phyloP scores from a whole-genome alignment of 2,797 vertebrate genomes.

The Lates japonicus region DNA sequence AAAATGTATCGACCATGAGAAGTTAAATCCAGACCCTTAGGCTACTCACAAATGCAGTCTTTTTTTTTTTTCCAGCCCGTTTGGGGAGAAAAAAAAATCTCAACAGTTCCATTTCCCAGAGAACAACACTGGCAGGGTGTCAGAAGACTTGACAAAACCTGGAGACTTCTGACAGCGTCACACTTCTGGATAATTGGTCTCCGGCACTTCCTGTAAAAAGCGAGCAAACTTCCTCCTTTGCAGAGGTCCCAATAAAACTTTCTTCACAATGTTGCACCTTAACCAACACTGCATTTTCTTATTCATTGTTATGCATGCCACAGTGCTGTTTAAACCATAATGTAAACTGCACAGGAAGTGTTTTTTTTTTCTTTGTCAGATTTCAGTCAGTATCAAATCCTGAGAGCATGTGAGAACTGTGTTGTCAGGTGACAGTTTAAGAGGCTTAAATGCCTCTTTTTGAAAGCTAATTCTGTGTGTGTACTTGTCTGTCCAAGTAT shows the following conservation, averaged over 20 bases:
- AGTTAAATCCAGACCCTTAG: conserved; percentile 73
- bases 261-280: conserved; percentile 80
- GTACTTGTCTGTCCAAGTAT: background rate
- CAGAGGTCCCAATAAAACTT: conserved; percentile 79
- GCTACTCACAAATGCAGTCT: conserved; percentile 68
- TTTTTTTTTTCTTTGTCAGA: conserved; percentile 40
- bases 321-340: conserved; percentile 54
- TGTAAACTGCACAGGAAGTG: conserved; percentile 73
- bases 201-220: conserved; percentile 82
- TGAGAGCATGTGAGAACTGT: conserved; percentile 25
- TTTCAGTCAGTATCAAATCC: conserved; percentile 55
- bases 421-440: conserved; percentile 5
- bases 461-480: background rate
- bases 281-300: conserved; percentile 67
- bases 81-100: conserved; percentile 58
- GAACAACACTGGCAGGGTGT: conserved; percentile 86
- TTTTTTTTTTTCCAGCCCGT: conserved; percentile 46
- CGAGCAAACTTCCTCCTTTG: conserved; percentile 77
- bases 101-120: conserved; percentile 80
- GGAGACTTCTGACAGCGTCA: conserved; percentile 84
- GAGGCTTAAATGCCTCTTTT: background rate
- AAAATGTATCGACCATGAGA: conserved; percentile 73
- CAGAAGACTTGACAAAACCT: conserved; percentile 84
- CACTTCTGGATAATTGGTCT: conserved; percentile 83
- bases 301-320: conserved; percentile 61